These are phyloP conservation scores for Trichogramma evanescens DNA, from an alignment of 2,888 invertebrate species.

Conservation along the genomic window DNA sequence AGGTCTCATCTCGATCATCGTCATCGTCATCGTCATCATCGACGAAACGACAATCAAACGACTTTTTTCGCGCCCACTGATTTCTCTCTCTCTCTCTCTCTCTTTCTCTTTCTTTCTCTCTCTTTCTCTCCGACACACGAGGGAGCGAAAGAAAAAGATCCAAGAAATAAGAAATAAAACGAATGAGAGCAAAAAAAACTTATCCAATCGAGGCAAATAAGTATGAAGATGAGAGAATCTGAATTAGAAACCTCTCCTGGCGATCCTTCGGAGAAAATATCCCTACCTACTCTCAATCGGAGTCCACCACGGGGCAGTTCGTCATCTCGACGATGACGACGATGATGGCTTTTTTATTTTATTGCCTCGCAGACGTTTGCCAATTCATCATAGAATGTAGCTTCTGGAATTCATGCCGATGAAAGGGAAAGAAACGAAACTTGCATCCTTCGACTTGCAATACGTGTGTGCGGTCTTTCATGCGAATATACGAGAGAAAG, in stretches of 20 bases:
- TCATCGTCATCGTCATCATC: too few relatives aligned
- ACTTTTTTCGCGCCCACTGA: too few relatives aligned
- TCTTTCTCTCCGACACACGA: constrained; percentile 1
- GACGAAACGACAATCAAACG: too few relatives aligned
- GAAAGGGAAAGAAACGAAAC: constrained; percentile 19
- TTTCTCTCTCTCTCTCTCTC: too few relatives aligned
- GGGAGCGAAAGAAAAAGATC: not conserved
- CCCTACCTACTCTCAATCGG: too few relatives aligned
- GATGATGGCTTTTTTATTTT: not conserved
- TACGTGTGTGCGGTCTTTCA: not conserved
- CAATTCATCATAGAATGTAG: constrained; percentile 46
- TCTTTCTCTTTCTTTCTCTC: too few relatives aligned
- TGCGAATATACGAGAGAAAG: not conserved
- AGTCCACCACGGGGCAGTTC: not conserved
- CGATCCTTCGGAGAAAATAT: constrained; percentile 6
- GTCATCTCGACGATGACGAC: not conserved
- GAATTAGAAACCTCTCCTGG: constrained; percentile 16
- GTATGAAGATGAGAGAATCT: constrained; percentile 23
- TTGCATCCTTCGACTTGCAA: not conserved
- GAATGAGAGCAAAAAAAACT: not conserved
- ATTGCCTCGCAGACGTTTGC: not conserved
- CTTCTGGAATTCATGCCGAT: constrained; percentile 40
- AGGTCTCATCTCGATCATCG: too few relatives aligned
- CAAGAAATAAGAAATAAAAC: not conserved
- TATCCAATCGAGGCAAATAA: constrained; percentile 19